Evolutionary conservation across 1,140 invertebrate genomes (phyloP), one percentile per base, ranked within the genome.

Genomic region (Sminthurides bifidus): DNA sequence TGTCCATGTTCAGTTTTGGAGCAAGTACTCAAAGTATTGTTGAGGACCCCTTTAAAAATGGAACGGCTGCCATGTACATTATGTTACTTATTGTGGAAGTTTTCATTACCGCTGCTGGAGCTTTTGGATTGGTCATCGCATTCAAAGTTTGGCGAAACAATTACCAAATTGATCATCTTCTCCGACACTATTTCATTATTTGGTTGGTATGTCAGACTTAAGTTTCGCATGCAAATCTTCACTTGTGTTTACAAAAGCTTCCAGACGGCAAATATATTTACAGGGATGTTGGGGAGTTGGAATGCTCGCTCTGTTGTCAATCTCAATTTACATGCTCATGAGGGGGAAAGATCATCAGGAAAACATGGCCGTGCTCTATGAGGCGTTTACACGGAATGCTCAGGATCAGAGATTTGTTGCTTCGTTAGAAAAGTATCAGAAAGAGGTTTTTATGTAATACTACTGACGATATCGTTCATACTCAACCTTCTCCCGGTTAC

Each of bases 71-170:
- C 8, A 29, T 38, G 3, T 61, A 61, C 37, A 40, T 56, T n/a
- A 17, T 51, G 29, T 49, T 65, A 21, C 15, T 59, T 29, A 19
- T 58, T 1, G 24, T 53, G 15, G 52, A 65, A 40, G 0, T 59
- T 5, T 26, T n/a, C 3, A 27, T 59, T 5, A 29, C 26, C 5
- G 24, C 14, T 10, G 6, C 35, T 6, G 30, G 31, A 14, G 21
- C 57, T 5, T 61, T 52, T 52, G 63, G 56, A 23, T 29, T 54
- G 12, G 23, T 57, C 14, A 38, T 59, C 27, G 30, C 45, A 19
- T 59, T 58, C 29, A 48, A 35, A n/a, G 40, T 58, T 1, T 65
- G 63, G 63, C 27, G 43, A 45, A 65, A 65, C 46, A 61, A 65
- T 43, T 59, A 57, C 35, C 60, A 61, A 56, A 38, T 65, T 37